Conservation (phyloP, 2,797 vertebrate species). For the Falco cherrug region DNA sequence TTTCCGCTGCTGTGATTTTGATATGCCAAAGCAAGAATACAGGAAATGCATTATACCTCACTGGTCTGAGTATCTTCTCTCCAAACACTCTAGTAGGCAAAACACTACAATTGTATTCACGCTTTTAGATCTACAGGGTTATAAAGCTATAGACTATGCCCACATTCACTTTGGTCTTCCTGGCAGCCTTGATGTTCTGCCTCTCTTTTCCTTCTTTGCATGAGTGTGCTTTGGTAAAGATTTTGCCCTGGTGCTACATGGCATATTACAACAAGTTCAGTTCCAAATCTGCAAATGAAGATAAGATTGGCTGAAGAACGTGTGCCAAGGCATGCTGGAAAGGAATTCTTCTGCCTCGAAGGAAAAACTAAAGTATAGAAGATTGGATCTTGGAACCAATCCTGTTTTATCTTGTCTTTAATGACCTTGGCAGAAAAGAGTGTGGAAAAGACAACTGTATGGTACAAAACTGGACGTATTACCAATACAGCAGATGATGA, state of each 20-base stretch:
- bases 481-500: neutral
- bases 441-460: neutral
- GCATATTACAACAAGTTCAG: neutral
- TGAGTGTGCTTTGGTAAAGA: neutral
- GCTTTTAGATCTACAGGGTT: neutral
- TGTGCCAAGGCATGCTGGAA: neutral
- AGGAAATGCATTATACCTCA: neutral
- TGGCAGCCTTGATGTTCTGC: neutral
- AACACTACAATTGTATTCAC: neutral
- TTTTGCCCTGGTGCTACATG: neutral
- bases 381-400: neutral
- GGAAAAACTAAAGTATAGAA: neutral
- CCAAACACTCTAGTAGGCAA: neutral
- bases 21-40: neutral
- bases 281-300: neutral
- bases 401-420: neutral
- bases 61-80: neutral
- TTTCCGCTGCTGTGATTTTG: neutral
- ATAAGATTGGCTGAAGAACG: neutral
- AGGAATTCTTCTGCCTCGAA: neutral
- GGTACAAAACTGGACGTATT: neutral
- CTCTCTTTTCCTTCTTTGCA: neutral
- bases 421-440: neutral
- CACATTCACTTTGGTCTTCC: neutral
- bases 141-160: neutral